These are phyloP conservation scores for Sander vitreus DNA, from an alignment of 2,113 vertebrate genomes.

Conservation along the genomic window DNA sequence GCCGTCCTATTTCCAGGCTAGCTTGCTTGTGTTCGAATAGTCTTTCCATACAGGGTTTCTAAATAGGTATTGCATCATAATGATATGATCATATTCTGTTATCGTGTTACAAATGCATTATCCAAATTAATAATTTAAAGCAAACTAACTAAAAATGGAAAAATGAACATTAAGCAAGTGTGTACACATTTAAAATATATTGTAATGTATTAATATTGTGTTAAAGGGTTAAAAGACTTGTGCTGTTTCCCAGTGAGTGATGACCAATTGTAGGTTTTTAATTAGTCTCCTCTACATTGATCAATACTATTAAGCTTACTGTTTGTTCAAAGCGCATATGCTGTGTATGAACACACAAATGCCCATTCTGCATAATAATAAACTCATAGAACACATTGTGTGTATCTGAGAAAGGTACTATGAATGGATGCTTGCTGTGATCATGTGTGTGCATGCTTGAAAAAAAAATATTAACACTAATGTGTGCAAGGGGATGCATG, in stretches of 20 bases:
- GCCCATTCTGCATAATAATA: background rate
- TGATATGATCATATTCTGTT: background rate
- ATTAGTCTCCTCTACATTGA: background rate
- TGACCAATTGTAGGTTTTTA: background rate
- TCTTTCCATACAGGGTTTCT: background rate
- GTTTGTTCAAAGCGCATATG: background rate
- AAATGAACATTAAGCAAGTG: background rate
- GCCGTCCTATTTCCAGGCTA: background rate
- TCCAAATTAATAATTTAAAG: background rate
- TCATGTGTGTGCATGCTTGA: slow-evolving; percentile 15
- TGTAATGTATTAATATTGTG: background rate
- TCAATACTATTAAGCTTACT: background rate
- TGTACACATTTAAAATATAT: no score
- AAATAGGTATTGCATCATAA: background rate
- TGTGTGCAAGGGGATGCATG: slow-evolving; percentile 9
- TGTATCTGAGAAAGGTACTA: background rate
- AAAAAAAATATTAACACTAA: slow-evolving; percentile 8
- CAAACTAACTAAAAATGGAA: background rate
- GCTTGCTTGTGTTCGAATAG: background rate
- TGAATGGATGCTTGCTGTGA: slow-evolving; percentile 26
- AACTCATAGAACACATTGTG: background rate
- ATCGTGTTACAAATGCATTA: background rate
- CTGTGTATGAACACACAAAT: background rate
- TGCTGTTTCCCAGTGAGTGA: background rate
- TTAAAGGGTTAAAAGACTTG: background rate